Evolutionary conservation across 2,797 vertebrate genomes (phyloP).

Genomic region (Ceryle rudis): DNA sequence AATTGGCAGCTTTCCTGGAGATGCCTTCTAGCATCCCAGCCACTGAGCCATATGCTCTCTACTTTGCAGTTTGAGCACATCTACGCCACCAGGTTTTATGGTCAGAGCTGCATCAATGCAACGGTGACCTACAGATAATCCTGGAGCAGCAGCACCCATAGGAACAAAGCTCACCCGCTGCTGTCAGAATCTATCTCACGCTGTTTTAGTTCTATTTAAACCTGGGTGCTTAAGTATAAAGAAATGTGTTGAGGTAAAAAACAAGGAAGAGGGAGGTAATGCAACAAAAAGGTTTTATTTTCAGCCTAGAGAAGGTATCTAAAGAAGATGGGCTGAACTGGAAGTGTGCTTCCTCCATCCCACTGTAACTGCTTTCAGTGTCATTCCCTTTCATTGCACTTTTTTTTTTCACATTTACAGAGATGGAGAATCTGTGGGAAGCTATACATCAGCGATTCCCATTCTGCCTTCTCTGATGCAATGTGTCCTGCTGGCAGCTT

Average conservation of each 20-base stretch:
- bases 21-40: background rate
- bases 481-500: background rate
- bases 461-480: background rate
- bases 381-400: background rate
- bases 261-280: background rate
- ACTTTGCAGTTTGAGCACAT: background rate
- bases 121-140: background rate
- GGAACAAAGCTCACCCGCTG: background rate
- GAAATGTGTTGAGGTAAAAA: background rate
- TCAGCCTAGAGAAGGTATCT: background rate
- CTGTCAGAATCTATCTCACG: fast-evolving
- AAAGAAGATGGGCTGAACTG: background rate
- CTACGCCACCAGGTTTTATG: background rate
- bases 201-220: background rate
- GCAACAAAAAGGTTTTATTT: background rate
- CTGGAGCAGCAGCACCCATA: background rate
- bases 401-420: background rate
- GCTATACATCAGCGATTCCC: fast-evolving
- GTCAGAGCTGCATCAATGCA: background rate
- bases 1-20: background rate
- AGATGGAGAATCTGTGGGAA: background rate
- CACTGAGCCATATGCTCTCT: background rate
- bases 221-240: background rate
- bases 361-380: background rate
- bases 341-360: background rate